Conservation (phyloP, 1,140 invertebrate genomes). For the Palaemon carinicauda region DNA sequence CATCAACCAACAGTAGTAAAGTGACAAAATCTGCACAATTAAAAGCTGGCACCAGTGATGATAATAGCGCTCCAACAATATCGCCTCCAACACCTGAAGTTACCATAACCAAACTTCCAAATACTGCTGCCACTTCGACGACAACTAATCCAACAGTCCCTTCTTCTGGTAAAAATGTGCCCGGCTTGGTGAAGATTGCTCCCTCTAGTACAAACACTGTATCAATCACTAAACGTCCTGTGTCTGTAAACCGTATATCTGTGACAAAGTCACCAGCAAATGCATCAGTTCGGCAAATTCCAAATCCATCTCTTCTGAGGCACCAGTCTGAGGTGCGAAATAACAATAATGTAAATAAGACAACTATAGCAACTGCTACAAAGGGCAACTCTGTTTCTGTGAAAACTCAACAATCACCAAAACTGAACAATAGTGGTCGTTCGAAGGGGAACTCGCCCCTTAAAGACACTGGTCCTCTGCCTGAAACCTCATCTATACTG, state of each 20-base stretch:
- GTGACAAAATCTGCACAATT: conserved; percentile 1
- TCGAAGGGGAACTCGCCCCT: conserved; percentile 42
- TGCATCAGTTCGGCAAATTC: conserved; percentile 54
- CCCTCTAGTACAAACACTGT: conserved; percentile 42
- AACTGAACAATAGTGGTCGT: conserved; percentile 1
- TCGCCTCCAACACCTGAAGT: conserved; percentile 48
- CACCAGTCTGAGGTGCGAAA: conserved; percentile 45
- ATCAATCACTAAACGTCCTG: conserved; percentile 47
- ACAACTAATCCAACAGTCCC: neutral
- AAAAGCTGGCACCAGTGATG: neutral
- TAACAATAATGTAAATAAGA: conserved; percentile 26
- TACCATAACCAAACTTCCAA: conserved; percentile 49
- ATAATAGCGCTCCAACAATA: conserved; percentile 7
- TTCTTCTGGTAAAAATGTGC: neutral
- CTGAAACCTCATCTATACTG: conserved; percentile 43
- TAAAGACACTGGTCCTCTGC: conserved; percentile 45
- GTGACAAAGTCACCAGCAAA: conserved; percentile 52
- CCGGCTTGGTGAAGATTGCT: conserved; percentile 12
- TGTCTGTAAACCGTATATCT: conserved; percentile 10
- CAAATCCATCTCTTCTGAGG: conserved; percentile 53
- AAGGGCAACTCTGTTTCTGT: neutral
- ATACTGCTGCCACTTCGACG: neutral
- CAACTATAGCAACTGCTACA: neutral
- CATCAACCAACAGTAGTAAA: neutral
- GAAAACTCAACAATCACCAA: neutral